phyloP scores from a whole-genome alignment of 2,888 invertebrate genomes.

The Hemaris fuciformis region DNA sequence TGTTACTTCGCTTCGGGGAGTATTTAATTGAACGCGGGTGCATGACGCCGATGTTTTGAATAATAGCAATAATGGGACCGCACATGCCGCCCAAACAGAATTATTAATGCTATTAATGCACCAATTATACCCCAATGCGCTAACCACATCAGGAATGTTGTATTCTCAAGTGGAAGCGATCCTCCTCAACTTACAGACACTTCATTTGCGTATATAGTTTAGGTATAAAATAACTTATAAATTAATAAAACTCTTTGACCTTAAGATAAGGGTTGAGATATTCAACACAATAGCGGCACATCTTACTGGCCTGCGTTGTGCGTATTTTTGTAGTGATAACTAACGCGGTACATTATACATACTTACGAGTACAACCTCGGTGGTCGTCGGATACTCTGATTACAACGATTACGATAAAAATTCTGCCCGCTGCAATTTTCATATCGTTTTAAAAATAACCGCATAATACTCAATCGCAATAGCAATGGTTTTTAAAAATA shows the following conservation, averaged over 20 bases:
- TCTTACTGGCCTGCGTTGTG: too few species aligned
- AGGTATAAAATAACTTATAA: too few species aligned
- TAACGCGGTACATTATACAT: slow-evolving; percentile 31
- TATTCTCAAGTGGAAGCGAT: neutral
- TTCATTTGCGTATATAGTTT: too few species aligned
- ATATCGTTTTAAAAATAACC: slow-evolving; percentile 57
- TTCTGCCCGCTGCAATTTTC: slow-evolving; percentile 52
- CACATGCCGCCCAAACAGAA: slow-evolving; percentile 56
- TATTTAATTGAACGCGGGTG: slow-evolving; percentile 69
- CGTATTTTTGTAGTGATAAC: slow-evolving; percentile 45
- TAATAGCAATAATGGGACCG: slow-evolving; percentile 64
- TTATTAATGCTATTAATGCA: slow-evolving; percentile 32
- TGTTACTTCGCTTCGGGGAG: slow-evolving; percentile 57
- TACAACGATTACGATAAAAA: slow-evolving; percentile 64
- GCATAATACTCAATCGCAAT: slow-evolving; percentile 56
- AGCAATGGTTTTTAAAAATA: slow-evolving; percentile 56
- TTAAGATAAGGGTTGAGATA: too few species aligned
- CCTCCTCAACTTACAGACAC: neutral
- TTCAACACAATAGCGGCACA: too few species aligned
- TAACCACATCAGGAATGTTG: slow-evolving; percentile 17
- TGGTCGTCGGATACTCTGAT: slow-evolving; percentile 53
- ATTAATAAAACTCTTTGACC: too few species aligned
- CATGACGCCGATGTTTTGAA: slow-evolving; percentile 71
- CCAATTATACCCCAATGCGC: slow-evolving; percentile 22
- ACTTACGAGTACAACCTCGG: slow-evolving; percentile 40